Evolutionary conservation across 2,888 invertebrate genomes (phyloP).

Genomic region (Dysmachus trigonus): DNA sequence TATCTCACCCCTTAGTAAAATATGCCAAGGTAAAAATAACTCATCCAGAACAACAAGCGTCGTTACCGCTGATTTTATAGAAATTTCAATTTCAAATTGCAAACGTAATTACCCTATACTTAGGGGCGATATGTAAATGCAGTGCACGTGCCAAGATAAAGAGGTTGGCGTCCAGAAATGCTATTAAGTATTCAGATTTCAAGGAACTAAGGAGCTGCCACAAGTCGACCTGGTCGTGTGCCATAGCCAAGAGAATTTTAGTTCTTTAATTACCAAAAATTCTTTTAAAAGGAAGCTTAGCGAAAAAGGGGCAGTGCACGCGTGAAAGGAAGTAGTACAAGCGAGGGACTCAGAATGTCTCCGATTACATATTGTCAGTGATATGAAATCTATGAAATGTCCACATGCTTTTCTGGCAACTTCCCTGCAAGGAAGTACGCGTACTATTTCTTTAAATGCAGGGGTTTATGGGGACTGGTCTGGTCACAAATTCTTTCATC

Average conservation of each 20-base stretch:
- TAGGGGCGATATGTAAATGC: slow-evolving; percentile 35
- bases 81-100: slow-evolving; percentile 42
- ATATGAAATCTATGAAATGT: slow-evolving; percentile 28
- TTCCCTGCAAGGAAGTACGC: neutral
- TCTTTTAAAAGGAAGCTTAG: neutral
- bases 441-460: neutral
- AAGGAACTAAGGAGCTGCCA: slow-evolving; percentile 22
- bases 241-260: neutral
- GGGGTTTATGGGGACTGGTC: neutral
- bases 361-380: slow-evolving; percentile 23
- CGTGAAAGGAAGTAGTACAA: slow-evolving; percentile 10
- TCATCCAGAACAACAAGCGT: slow-evolving; percentile 36
- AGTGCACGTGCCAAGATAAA: slow-evolving; percentile 17
- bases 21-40: neutral
- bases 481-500: slow-evolving; percentile 23
- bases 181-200: slow-evolving; percentile 23
- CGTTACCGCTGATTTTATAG: slow-evolving; percentile 32
- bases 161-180: neutral
- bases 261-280: slow-evolving; percentile 27
- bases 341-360: neutral
- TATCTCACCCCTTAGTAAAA: neutral
- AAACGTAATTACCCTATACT: slow-evolving; percentile 15
- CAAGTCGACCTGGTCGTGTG: slow-evolving; percentile 24
- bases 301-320: slow-evolving; percentile 4
- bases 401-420: slow-evolving; percentile 27